Conservation (phyloP, 2,888 invertebrate species). For the Alcis repandata region DNA sequence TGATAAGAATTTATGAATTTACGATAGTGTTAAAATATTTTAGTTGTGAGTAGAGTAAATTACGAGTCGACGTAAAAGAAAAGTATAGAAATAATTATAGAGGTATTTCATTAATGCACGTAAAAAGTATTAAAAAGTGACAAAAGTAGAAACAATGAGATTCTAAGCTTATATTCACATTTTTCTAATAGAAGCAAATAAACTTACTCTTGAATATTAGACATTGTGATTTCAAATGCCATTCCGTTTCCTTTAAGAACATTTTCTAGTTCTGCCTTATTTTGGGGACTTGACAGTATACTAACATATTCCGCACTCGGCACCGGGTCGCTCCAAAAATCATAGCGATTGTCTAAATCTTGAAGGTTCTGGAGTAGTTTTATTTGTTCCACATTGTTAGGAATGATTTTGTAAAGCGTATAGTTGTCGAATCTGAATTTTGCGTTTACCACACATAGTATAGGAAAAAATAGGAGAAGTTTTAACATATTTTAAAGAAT, state of each 20-base stretch:
- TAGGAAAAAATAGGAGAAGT: constrained; percentile 35
- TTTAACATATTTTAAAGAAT: constrained; percentile 44
- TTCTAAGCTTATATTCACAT: neutral
- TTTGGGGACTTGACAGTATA: constrained; percentile 69
- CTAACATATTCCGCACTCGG: constrained; percentile 61
- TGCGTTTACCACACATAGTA: constrained; percentile 49
- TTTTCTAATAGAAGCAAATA: constrained; percentile 18
- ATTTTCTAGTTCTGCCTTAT: constrained; percentile 60
- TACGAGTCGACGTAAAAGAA: too few relatives aligned
- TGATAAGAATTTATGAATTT: neutral
- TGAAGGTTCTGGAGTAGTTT: constrained; percentile 76
- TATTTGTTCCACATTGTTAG: constrained; percentile 75
- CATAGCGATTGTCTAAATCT: constrained; percentile 64
- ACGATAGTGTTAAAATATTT: too few relatives aligned
- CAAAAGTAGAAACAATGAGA: too few relatives aligned
- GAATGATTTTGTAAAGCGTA: constrained; percentile 81
- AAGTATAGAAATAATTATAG: too few relatives aligned
- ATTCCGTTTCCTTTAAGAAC: constrained; percentile 65
- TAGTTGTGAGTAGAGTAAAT: too few relatives aligned
- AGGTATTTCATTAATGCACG: too few relatives aligned
- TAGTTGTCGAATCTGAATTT: constrained; percentile 64
- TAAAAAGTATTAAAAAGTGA: too few relatives aligned
- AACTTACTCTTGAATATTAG: constrained; percentile 80
- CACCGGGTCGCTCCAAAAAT: constrained; percentile 70
- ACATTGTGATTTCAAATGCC: constrained; percentile 66